Conservation (phyloP, 1,140 invertebrate genomes). For the Drosophila serrata region DNA sequence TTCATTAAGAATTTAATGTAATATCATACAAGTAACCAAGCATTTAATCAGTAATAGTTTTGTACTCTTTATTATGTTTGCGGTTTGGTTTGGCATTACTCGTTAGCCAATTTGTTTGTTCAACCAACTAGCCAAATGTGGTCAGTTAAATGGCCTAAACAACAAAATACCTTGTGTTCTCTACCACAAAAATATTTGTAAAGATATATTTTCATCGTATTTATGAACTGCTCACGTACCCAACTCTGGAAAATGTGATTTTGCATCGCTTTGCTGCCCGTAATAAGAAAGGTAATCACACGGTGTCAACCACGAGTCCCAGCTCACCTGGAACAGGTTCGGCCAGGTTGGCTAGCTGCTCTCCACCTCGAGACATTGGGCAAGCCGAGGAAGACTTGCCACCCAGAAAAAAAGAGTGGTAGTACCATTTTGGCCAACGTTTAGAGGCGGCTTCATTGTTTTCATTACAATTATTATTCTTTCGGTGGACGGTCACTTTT, state of each 20-base stretch:
- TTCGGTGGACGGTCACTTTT: conserved; percentile 28
- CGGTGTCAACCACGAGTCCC: conserved; percentile 62
- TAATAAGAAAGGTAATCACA: conserved; percentile 76
- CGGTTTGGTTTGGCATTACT: not conserved
- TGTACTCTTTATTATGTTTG: not conserved
- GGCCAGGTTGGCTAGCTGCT: not conserved
- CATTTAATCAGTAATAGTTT: not conserved
- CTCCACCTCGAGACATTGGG: conserved; percentile 21
- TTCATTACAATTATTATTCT: conserved; percentile 66
- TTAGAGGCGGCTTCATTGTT: conserved; percentile 45
- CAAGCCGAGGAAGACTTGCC: conserved; percentile 19
- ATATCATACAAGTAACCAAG: not conserved
- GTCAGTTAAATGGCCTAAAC: conserved; percentile 1
- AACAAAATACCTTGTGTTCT: not conserved
- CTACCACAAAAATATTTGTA: not conserved
- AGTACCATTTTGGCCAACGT: conserved; percentile 20
- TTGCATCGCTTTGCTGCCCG: conserved; percentile 22
- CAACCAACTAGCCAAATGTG: conserved; percentile 21
- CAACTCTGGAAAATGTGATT: conserved; percentile 40
- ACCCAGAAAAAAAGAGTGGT: conserved; percentile 1
- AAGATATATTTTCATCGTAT: not conserved
- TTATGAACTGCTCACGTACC: conserved; percentile 35
- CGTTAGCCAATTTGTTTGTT: conserved; percentile 7
- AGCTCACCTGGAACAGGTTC: conserved; percentile 65
- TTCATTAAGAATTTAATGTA: not conserved